Conservation (phyloP, 2,888 invertebrate genomes). For the Dasypolia templi region DNA sequence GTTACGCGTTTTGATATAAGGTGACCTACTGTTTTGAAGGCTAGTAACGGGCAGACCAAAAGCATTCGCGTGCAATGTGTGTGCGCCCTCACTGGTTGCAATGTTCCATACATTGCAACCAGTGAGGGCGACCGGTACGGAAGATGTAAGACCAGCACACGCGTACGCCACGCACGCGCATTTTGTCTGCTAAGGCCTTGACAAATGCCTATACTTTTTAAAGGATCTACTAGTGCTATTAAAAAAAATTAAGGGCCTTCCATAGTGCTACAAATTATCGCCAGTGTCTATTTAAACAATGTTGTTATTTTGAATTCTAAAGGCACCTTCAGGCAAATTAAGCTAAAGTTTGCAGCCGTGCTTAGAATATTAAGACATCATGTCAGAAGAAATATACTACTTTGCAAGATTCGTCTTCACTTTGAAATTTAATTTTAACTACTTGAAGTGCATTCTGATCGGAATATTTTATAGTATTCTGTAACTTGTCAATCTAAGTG, state of each 20-base stretch:
- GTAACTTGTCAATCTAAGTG: background rate
- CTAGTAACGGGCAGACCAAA: background rate
- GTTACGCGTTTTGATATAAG: background rate
- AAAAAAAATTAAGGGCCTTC: conserved; percentile 1
- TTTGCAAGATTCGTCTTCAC: conserved; percentile 36
- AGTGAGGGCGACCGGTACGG: background rate
- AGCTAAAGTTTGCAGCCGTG: conserved; percentile 56
- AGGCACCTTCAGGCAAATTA: conserved; percentile 58
- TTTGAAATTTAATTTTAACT: conserved; percentile 25
- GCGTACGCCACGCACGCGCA: background rate
- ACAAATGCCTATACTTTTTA: background rate
- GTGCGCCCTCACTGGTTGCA: background rate
- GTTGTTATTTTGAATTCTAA: conserved; percentile 55
- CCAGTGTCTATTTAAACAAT: conserved; percentile 31
- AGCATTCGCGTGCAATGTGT: background rate
- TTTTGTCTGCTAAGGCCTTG: background rate
- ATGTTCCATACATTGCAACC: too few relatives aligned
- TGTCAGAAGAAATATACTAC: conserved; percentile 35
- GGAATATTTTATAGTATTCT: conserved; percentile 17
- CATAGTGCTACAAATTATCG: conserved; percentile 19
- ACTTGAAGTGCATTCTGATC: conserved; percentile 1
- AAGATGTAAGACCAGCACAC: background rate
- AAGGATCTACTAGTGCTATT: background rate
- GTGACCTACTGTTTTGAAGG: background rate
- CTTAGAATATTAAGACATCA: conserved; percentile 45